Conservation (phyloP, 2,113 vertebrate species). For the Callipepla squamata region DNA sequence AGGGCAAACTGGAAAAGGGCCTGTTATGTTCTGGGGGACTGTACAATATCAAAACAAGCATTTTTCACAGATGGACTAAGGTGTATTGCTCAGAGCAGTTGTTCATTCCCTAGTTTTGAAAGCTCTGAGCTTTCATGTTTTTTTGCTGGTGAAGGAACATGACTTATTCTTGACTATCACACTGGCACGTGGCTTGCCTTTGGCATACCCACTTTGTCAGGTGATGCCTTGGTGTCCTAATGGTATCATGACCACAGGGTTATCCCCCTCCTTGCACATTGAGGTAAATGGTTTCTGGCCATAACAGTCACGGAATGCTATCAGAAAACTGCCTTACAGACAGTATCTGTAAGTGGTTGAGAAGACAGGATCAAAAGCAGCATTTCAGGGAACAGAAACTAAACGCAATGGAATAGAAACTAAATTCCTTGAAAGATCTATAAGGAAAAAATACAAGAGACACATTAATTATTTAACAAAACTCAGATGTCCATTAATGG, state of each 20-base stretch:
- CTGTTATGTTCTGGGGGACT: rapidly evolving
- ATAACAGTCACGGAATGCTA: background rate
- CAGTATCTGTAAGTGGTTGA: background rate
- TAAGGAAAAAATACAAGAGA: constrained; percentile 38
- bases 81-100: background rate
- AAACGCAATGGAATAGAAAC: constrained; percentile 55
- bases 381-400: constrained; percentile 48
- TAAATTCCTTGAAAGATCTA: constrained; percentile 64
- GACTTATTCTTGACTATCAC: background rate
- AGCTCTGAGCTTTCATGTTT: background rate
- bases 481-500: constrained; percentile 58
- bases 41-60: background rate
- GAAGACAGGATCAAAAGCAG: constrained; percentile 20
- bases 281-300: background rate
- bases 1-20: background rate
- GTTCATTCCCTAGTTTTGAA: background rate
- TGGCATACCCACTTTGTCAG: background rate
- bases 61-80: background rate
- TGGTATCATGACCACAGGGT: background rate
- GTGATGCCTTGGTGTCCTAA: background rate
- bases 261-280: background rate
- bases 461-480: constrained; percentile 68
- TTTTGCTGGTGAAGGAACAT: background rate
- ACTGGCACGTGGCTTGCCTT: background rate
- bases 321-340: background rate